Percentiles rank a stretch among this genome's conserved stretches.
These are phyloP conservation scores for Marronus borbonicus DNA, from an alignment of 2,888 invertebrate genomes.

Conservation along the genomic window DNA sequence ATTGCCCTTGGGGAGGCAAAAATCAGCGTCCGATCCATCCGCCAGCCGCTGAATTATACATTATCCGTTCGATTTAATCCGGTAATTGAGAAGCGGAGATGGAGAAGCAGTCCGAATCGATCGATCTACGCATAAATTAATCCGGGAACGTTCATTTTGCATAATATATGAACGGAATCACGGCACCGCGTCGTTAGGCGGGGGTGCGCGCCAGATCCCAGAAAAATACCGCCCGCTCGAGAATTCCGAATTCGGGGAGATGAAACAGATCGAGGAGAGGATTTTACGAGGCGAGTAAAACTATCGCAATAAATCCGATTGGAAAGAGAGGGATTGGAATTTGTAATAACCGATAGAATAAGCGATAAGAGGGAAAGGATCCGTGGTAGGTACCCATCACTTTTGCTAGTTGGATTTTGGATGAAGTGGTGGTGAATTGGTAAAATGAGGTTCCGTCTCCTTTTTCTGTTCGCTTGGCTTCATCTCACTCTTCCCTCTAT, in stretches of 20 bases:
- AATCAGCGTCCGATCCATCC: neutral
- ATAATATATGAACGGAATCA: slow-evolving; percentile 38
- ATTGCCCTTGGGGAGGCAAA: neutral
- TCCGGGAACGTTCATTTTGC: slow-evolving; percentile 8
- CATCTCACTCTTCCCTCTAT: too few species aligned
- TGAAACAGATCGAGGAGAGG: slow-evolving; percentile 60
- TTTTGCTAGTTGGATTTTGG: slow-evolving; percentile 48
- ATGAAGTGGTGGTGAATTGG: slow-evolving; percentile 52
- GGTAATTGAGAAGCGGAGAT: slow-evolving; percentile 32
- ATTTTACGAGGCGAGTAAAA: slow-evolving; percentile 62
- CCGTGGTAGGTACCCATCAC: slow-evolving; percentile 44
- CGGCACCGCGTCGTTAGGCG: too few species aligned
- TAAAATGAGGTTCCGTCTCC: slow-evolving; percentile 50
- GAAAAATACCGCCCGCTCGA: slow-evolving; percentile 7
- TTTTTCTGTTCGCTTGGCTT: too few species aligned
- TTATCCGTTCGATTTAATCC: slow-evolving; percentile 45
- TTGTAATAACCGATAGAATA: slow-evolving; percentile 67
- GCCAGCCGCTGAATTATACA: slow-evolving; percentile 38
- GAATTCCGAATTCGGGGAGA: too few species aligned
- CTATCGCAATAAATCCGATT: slow-evolving; percentile 67
- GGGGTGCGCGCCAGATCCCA: neutral
- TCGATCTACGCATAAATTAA: slow-evolving; percentile 24
- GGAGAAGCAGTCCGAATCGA: too few species aligned
- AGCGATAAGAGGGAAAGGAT: slow-evolving; percentile 64
- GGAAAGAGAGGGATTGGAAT: slow-evolving; percentile 64